A percentile compares a stretch with the other conserved stretches of the same genome.
These are phyloP conservation scores for Ormyrus pomaceus DNA, from an alignment of 2,888 invertebrate genomes.

Conservation along the genomic window DNA sequence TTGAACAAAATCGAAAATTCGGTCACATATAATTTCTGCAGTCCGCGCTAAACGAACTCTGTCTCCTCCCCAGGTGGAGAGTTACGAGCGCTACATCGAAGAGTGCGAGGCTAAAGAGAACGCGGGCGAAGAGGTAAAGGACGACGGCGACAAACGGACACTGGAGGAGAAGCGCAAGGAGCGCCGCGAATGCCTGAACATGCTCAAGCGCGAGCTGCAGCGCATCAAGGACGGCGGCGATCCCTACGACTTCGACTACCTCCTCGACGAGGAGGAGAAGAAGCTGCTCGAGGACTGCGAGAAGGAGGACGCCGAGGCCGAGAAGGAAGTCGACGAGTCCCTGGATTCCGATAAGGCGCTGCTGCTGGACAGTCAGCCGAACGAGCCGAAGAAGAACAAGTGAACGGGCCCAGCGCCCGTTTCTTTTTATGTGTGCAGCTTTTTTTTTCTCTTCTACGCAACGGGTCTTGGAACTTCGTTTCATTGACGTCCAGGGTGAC, in stretches of 20 bases:
- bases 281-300: slow-evolving; percentile 74
- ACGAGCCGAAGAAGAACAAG: slow-evolving; percentile 60
- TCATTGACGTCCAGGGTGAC: neutral
- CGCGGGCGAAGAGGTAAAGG: slow-evolving; percentile 45
- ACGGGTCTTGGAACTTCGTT: neutral
- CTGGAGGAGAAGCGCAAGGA: slow-evolving; percentile 67
- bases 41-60: neutral
- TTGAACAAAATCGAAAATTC: too few species aligned
- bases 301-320: slow-evolving; percentile 72
- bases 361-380: neutral
- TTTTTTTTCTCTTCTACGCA: neutral
- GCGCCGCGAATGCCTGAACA: slow-evolving; percentile 70
- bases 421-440: neutral
- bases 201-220: slow-evolving; percentile 70
- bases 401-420: slow-evolving; percentile 35
- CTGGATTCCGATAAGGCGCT: slow-evolving; percentile 27
- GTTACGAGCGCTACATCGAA: slow-evolving; percentile 69
- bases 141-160: slow-evolving; percentile 47
- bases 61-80: slow-evolving; percentile 64
- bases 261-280: slow-evolving; percentile 71
- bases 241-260: slow-evolving; percentile 68
- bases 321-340: slow-evolving; percentile 61
- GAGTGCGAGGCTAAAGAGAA: slow-evolving; percentile 70
- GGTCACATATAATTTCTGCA: too few species aligned
- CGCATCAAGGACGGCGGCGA: slow-evolving; percentile 70